Evolutionary conservation across 2,113 vertebrate genomes (phyloP).

Genomic region (Tringa solitaria): DNA sequence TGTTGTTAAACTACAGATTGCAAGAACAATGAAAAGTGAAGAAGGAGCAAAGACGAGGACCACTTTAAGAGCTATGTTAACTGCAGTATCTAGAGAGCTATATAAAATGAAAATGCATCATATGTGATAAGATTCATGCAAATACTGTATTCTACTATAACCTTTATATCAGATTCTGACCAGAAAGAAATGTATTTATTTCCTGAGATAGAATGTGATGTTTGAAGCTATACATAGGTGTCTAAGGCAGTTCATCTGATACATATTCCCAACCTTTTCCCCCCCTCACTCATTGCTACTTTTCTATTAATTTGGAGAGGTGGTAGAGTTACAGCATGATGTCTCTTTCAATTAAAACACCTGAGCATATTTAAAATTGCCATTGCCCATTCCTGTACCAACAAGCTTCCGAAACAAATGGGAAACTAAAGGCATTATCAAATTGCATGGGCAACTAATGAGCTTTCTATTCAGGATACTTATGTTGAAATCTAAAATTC

Average conservation of each 20-base stretch:
- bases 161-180: neutral
- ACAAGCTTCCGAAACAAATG: neutral
- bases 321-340: neutral
- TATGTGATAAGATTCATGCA: neutral
- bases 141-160: neutral
- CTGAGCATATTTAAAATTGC: neutral
- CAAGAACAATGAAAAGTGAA: neutral
- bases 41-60: neutral
- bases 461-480: neutral
- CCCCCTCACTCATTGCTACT: neutral
- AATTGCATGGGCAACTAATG: neutral
- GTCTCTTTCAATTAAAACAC: neutral
- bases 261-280: neutral
- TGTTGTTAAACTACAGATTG: neutral
- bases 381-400: neutral
- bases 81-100: neutral
- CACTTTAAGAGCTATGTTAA: neutral
- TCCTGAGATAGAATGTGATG: neutral
- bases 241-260: neutral
- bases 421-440: neutral
- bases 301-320: neutral
- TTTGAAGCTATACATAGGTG: neutral
- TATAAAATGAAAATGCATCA: neutral
- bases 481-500: neutral
- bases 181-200: neutral